phyloP scores from a whole-genome alignment of 2,113 vertebrate genomes.

The Pagrus major region DNA sequence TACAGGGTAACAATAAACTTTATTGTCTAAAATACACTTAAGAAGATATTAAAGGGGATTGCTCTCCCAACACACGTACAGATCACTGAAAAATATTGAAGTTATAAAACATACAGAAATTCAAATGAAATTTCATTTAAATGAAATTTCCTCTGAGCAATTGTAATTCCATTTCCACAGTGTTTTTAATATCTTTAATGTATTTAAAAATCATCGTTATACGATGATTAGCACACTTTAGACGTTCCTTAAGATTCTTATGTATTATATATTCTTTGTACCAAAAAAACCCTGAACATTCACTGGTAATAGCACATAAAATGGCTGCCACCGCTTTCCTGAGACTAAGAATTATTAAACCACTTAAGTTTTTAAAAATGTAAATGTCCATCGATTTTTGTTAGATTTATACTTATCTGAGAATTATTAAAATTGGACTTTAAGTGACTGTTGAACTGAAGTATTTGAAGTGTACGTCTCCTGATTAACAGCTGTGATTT shows the following conservation, averaged over 20 bases:
- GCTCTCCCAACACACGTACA: not conserved
- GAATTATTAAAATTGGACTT: not conserved
- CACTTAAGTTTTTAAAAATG: not conserved
- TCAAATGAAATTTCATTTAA: not conserved
- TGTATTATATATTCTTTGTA: not conserved
- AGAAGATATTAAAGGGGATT: not conserved
- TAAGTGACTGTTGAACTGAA: not conserved
- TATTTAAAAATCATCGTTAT: not conserved
- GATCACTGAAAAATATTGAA: not conserved
- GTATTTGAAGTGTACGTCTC: not conserved
- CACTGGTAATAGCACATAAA: not conserved
- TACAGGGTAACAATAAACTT: no score
- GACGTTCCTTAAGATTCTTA: not conserved
- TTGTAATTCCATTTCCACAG: not conserved
- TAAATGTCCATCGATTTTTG: not conserved
- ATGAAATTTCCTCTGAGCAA: not conserved
- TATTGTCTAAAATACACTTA: no score
- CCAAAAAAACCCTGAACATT: not conserved
- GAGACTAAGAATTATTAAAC: not conserved
- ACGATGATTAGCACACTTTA: not conserved
- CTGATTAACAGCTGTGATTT: constrained; percentile 34
- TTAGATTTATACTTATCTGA: not conserved
- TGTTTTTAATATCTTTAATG: not conserved
- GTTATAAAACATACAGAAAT: not conserved
- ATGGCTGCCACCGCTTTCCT: not conserved